Evolutionary conservation across 2,888 invertebrate species (phyloP), one percentile per base, ranked within the genome.

Genomic region (Hesperia comma): DNA sequence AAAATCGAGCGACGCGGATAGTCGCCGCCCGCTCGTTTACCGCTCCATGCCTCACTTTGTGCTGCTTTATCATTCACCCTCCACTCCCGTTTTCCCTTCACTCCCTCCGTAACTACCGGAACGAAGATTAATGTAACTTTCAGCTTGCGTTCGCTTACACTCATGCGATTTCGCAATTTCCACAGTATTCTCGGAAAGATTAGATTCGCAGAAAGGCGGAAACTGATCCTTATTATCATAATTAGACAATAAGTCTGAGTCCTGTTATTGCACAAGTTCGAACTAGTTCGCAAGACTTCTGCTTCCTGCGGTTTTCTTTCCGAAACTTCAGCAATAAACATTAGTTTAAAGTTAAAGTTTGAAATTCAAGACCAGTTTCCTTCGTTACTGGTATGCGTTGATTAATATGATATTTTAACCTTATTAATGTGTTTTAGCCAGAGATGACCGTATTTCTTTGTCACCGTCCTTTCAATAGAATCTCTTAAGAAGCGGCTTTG

Each of bases 1-100:
- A 49, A 54, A 46, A 57, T 56, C 63, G 63, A 46, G 63, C 49
- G 49, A 12, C 51, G n/a, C 33, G 56, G 56, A 55, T 56, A 63
- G 56, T 63, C 63, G 19, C 63, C 63, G 63, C 63, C 63, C 46
- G 63, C 55, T 63, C 63, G 63, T 55, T 63, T 55, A 55, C 63
- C 62, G 62, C 62, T 55, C 62, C 43, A 33, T 63, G 46, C 55
- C 55, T 56, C 63, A 49, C 56, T 63, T 56, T 63, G 55, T 63
- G 63, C 37, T 54, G 54, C 43, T 56, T 63, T 63, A 61, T 37
- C 46, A 63, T 63, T 56, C 62, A 49, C 33, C 56, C 46, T 12
- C 43, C 33, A 41, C 41, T 19, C 19, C 49, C 49, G 49, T 10
- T 12, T 49, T 51, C 26, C 51, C 51, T 26, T 51, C 26, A 21